Evolutionary conservation across 2,888 invertebrate genomes (phyloP).

Genomic region (Oligia latruncula): DNA sequence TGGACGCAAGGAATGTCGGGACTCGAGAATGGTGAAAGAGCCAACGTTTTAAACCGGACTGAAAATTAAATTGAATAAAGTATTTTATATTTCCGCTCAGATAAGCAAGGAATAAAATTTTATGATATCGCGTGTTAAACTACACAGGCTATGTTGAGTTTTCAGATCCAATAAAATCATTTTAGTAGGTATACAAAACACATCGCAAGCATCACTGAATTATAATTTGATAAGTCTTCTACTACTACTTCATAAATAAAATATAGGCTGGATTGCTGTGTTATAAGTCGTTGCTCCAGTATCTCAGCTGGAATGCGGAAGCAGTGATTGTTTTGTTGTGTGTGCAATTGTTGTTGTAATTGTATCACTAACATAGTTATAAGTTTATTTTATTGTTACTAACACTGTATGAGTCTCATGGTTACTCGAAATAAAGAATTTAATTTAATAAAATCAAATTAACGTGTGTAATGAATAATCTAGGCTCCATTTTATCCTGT

Average conservation of each 20-base stretch:
- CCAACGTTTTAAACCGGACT: slow-evolving; percentile 22
- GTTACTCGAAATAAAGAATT: too few species aligned
- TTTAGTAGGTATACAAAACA: neutral
- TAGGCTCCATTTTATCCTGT: neutral
- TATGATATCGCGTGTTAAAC: slow-evolving; percentile 22
- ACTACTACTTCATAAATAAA: too few species aligned
- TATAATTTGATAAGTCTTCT: neutral
- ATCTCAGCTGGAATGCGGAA: too few species aligned
- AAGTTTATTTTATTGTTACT: too few species aligned
- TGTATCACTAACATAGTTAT: too few species aligned
- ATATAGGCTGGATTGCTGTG: too few species aligned
- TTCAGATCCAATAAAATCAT: slow-evolving; percentile 11
- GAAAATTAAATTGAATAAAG: slow-evolving; percentile 27
- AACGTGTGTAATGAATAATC: neutral
- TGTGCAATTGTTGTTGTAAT: too few species aligned
- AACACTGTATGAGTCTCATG: too few species aligned
- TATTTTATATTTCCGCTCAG: slow-evolving; percentile 38
- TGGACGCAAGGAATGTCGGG: slow-evolving; percentile 22
- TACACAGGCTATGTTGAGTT: slow-evolving; percentile 5
- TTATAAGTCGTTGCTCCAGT: too few species aligned
- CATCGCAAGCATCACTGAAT: neutral
- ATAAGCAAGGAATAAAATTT: slow-evolving; percentile 23
- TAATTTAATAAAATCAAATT: too few species aligned
- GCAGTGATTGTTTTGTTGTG: too few species aligned
- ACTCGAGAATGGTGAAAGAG: slow-evolving; percentile 34